These are phyloP conservation scores for Idaea dimidiata DNA, from an alignment of 2,888 invertebrate species.

Conservation along the genomic window DNA sequence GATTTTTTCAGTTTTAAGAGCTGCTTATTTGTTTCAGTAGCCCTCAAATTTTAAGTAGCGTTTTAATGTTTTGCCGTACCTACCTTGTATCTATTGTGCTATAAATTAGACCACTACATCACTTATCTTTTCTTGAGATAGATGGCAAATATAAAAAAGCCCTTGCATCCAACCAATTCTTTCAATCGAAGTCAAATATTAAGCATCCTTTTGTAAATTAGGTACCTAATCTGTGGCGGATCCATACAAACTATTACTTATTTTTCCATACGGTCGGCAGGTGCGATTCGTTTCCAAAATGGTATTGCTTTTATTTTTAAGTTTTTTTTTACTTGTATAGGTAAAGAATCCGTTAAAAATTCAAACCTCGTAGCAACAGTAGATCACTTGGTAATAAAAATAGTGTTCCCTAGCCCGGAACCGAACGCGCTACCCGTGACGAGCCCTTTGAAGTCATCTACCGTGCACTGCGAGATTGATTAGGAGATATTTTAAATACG, in stretches of 20 bases:
- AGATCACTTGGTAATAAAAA: constrained; percentile 37
- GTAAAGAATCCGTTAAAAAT: constrained; percentile 25
- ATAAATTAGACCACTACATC: too few relatives aligned
- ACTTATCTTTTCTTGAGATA: too few relatives aligned
- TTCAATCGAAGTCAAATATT: neutral
- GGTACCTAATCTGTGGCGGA: neutral
- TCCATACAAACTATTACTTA: neutral
- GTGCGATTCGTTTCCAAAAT: neutral
- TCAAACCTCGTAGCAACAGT: constrained; percentile 30
- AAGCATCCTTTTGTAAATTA: neutral
- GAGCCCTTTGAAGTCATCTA: constrained; percentile 39
- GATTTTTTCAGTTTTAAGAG: too few relatives aligned
- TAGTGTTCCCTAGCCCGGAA: constrained; percentile 46
- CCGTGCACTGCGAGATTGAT: constrained; percentile 43
- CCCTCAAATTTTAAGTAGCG: too few relatives aligned
- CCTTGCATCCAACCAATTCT: too few relatives aligned
- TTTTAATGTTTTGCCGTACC: too few relatives aligned
- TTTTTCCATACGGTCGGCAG: neutral
- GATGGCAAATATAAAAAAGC: too few relatives aligned
- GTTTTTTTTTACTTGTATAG: neutral
- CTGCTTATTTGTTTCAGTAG: too few relatives aligned
- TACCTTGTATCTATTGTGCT: too few relatives aligned
- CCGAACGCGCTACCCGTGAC: constrained; percentile 54
- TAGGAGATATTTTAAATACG: neutral
- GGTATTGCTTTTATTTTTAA: neutral